phyloP scores from a whole-genome alignment of 2,797 vertebrate species.

The Gymnodraco acuticeps region DNA sequence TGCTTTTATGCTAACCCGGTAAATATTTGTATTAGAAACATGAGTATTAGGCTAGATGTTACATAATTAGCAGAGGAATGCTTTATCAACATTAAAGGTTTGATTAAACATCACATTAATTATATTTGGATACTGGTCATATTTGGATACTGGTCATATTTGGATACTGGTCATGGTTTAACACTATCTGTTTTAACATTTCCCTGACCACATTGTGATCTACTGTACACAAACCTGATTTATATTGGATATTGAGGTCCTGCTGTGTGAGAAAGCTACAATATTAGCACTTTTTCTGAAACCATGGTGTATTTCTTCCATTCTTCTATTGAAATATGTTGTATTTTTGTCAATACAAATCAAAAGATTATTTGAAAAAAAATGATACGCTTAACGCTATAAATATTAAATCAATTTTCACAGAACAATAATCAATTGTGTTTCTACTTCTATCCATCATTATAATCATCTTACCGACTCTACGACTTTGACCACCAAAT shows the following conservation, averaged over 20 bases:
- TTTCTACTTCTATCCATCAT: not conserved
- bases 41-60: not conserved
- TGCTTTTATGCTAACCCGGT: not conserved
- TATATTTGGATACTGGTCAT: not conserved
- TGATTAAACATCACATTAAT: not conserved
- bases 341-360: not conserved
- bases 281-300: not conserved
- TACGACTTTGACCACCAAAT: slow-evolving; percentile 84
- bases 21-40: not conserved
- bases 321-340: not conserved
- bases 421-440: not conserved
- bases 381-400: not conserved
- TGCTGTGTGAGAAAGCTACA: not conserved
- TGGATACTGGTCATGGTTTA: no score
- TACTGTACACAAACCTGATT: not conserved
- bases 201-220: not conserved
- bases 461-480: slow-evolving; percentile 86
- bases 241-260: not conserved
- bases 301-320: not conserved
- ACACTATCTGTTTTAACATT: slow-evolving; percentile 1
- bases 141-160: not conserved
- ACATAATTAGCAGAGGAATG: not conserved
- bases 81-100: not conserved
- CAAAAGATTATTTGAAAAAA: not conserved
- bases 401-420: not conserved